Conservation (phyloP, 35 echinoderm and acorn worm species). For the Strongylocentrotus purpuratus region DNA sequence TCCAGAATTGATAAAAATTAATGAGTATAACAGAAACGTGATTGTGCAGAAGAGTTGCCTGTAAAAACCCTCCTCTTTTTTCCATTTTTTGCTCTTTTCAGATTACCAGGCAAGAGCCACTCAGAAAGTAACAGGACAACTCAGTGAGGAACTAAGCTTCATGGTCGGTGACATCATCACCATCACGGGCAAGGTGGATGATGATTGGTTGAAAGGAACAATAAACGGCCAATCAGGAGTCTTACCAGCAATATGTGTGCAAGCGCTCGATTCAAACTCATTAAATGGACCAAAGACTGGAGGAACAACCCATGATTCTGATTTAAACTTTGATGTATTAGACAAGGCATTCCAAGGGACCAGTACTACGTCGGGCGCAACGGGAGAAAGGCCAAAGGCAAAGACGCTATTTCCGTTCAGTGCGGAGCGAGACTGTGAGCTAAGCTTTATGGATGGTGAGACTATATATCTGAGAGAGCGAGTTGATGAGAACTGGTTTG, state of each 20-base stretch:
- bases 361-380: conserved; percentile 24
- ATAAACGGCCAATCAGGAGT: conserved; percentile 69
- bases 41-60: too few relatives aligned
- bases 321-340: conserved; percentile 17
- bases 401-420: conserved; percentile 83
- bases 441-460: conserved; percentile 96
- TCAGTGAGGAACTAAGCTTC: conserved; percentile 85
- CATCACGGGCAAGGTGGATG: conserved; percentile 83
- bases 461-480: conserved; percentile 60
- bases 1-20: too few relatives aligned
- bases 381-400: conserved; percentile 61
- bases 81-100: conserved; percentile 47
- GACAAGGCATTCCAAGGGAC: conserved; percentile 23
- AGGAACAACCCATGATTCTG: conserved; percentile 15
- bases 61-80: too few relatives aligned
- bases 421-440: conserved; percentile 81
- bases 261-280: conserved; percentile 49
- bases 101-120: conserved; percentile 62
- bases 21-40: too few relatives aligned
- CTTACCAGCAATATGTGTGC: conserved; percentile 86
- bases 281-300: conserved; percentile 28
- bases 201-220: conserved; percentile 86
- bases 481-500: conserved; percentile 91
- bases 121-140: conserved; percentile 73
- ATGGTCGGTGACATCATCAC: conserved; percentile 85